These are phyloP conservation scores for Eurytoma californica DNA, from an alignment of 2,888 invertebrate genomes.

Conservation along the genomic window DNA sequence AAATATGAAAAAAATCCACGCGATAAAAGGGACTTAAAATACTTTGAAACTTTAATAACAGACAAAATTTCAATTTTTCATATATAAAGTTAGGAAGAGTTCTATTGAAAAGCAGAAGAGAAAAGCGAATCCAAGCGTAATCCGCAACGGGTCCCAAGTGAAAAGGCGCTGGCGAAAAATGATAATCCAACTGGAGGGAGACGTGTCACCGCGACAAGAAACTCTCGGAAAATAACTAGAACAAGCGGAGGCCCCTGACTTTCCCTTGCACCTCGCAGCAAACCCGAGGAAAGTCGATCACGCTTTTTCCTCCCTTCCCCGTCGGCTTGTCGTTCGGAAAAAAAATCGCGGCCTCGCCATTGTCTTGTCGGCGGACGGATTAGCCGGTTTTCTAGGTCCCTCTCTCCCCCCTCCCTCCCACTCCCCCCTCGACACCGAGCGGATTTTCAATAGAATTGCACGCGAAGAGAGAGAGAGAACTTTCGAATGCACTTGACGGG, in stretches of 20 bases:
- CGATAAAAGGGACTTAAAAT: too few species aligned
- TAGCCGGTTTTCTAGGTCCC: conserved; percentile 56
- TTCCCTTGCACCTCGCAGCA: conserved; percentile 18
- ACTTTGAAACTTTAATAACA: too few species aligned
- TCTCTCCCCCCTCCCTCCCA: conserved; percentile 28
- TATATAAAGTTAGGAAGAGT: too few species aligned
- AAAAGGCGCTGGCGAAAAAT: too few species aligned
- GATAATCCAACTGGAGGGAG: background rate
- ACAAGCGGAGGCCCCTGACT: conserved; percentile 31
- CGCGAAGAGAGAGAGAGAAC: conserved; percentile 55
- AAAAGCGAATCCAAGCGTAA: too few species aligned
- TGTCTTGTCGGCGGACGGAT: conserved; percentile 48
- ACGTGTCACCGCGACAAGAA: conserved; percentile 16
- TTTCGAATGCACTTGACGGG: conserved; percentile 67
- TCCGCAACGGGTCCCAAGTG: too few species aligned
- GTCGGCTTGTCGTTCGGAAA: conserved; percentile 2
- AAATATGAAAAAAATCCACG: too few species aligned
- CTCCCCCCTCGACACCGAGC: conserved; percentile 42
- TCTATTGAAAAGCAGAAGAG: too few species aligned
- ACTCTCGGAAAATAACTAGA: conserved; percentile 4
- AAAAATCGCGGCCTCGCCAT: conserved; percentile 21
- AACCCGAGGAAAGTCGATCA: conserved; percentile 32
- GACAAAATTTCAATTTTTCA: too few species aligned
- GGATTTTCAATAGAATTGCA: conserved; percentile 63
- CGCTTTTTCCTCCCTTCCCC: background rate